Evolutionary conservation across 2,888 invertebrate species (phyloP).

Genomic region (Listrodromus nycthemerus): DNA sequence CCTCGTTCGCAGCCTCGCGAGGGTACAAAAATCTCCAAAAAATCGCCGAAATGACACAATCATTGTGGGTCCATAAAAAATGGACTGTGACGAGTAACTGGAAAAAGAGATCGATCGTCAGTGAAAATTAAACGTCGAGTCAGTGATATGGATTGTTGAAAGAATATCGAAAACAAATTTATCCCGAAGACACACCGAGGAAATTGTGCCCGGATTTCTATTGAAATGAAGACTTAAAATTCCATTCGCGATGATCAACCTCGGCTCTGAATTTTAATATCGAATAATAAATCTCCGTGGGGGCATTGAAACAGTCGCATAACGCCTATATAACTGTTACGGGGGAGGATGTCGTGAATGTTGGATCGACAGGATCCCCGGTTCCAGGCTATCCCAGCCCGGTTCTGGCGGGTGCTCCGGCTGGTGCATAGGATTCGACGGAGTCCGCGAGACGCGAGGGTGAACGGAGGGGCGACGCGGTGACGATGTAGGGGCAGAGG

Average conservation of each 20-base stretch:
- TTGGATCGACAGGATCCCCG: constrained; percentile 10
- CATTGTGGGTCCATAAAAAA: neutral
- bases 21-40: neutral
- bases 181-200: too few relatives aligned
- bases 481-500: neutral
- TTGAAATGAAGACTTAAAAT: neutral
- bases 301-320: neutral
- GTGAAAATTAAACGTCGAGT: too few relatives aligned
- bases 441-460: neutral
- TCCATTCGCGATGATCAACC: neutral
- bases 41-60: neutral
- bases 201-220: too few relatives aligned
- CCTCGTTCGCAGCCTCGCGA: neutral
- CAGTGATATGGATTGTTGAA: too few relatives aligned
- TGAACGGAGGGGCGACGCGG: neutral
- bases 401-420: constrained; percentile 3
- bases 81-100: too few relatives aligned
- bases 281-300: constrained; percentile 1
- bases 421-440: constrained; percentile 27
- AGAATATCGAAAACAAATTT: too few relatives aligned
- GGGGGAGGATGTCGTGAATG: neutral
- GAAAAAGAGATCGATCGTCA: too few relatives aligned
- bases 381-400: constrained; percentile 9
- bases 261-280: neutral
- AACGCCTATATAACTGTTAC: neutral